Evolutionary conservation across 2,888 invertebrate species (phyloP), one percentile per base, ranked within the genome.

Genomic region (Blomia tropicalis): DNA sequence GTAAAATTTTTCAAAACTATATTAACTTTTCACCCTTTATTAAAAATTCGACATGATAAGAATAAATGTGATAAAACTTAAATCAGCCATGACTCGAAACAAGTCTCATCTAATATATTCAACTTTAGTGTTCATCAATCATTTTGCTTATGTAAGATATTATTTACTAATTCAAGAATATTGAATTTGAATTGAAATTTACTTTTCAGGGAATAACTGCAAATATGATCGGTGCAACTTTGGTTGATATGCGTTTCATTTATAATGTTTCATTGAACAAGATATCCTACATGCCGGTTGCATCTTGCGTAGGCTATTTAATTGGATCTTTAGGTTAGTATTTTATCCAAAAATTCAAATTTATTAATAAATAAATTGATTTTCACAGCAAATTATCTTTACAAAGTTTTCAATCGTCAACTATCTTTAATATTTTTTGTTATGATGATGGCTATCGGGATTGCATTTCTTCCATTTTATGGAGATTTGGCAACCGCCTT

Each of bases 71-170:
- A n/a, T n/a, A n/a, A n/a, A n/a, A n/a, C n/a, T n/a, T n/a, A n/a
- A n/a, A n/a, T n/a, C n/a, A n/a, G n/a, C n/a, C n/a, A n/a, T n/a
- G n/a, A n/a, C n/a, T n/a, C n/a, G n/a, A n/a, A n/a, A n/a, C n/a
- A n/a, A n/a, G n/a, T n/a, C n/a, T n/a, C n/a, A 47, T 47, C 51
- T 56, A 30, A 14, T 56, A n/a, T 56, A 56, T 36, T 29, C 56
- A 17, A 36, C 29, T 27, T 19, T 29, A 4, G 29, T 56, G 11
- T 56, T 56, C 29, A n/a, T 56, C 56, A 56, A 56, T 36, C 56
- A 56, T 36, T 56, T 56, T 56, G 56, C 56, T 23, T 56, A 56
- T 56, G 56, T 56, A 56, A 56, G 56, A 19, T 27, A 2, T 14
- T 36, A 29, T 29, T 56, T 25, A 19, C 14, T n/a, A n/a, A n/a